phyloP scores from a whole-genome alignment of 1,140 invertebrate species.

The Drosophila nigromelanica region DNA sequence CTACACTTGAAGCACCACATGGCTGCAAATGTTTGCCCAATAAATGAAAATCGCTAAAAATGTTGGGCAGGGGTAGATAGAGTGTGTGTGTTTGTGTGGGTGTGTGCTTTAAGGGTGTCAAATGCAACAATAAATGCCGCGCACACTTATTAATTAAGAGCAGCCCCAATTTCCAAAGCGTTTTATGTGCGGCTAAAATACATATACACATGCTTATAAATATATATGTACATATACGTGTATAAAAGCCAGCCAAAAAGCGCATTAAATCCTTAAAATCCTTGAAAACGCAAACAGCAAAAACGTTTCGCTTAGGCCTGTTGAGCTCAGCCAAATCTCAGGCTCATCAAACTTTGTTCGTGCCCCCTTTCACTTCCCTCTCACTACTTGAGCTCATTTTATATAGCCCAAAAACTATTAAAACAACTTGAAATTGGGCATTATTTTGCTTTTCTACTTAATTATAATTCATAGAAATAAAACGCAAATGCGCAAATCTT shows the following conservation, averaged over 20 bases:
- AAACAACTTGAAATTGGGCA: slow-evolving; percentile 23
- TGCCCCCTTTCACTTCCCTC: neutral
- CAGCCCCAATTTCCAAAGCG: slow-evolving; percentile 51
- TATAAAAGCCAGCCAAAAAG: slow-evolving; percentile 25
- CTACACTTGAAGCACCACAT: slow-evolving; percentile 37
- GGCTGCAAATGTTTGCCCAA: slow-evolving; percentile 67
- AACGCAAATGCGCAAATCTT: slow-evolving; percentile 5
- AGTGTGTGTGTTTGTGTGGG: neutral
- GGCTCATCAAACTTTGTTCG: slow-evolving; percentile 13
- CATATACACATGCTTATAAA: slow-evolving; percentile 48
- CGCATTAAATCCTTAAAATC: slow-evolving; percentile 30
- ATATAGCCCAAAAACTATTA: slow-evolving; percentile 16
- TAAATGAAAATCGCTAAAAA: slow-evolving; percentile 60
- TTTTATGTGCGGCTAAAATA: slow-evolving; percentile 66
- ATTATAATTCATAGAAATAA: slow-evolving; percentile 19
- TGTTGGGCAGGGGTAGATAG: neutral
- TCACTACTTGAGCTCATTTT: slow-evolving; percentile 10
- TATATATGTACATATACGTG: neutral
- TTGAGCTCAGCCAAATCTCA: slow-evolving; percentile 12
- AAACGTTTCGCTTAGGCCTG: slow-evolving; percentile 10
- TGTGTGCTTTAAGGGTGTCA: slow-evolving; percentile 13
- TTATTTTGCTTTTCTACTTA: slow-evolving; percentile 18
- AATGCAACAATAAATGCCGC: slow-evolving; percentile 63
- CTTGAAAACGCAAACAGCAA: neutral
- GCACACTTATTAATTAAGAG: slow-evolving; percentile 77